Evolutionary conservation across 1,140 invertebrate species (phyloP).

Genomic region (Aphis gossypii): DNA sequence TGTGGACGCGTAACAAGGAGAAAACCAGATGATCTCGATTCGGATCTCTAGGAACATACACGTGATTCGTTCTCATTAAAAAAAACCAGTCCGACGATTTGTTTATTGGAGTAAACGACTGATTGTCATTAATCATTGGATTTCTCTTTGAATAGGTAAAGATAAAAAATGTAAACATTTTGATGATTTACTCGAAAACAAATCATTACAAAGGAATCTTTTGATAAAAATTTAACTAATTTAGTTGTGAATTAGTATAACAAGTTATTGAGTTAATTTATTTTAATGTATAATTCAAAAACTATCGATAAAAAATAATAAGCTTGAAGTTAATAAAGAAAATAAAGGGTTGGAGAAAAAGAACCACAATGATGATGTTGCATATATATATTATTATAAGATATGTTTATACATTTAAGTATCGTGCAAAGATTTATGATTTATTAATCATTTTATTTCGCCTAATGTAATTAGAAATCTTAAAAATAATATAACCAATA

Average conservation of each 20-base stretch:
- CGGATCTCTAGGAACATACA: background rate
- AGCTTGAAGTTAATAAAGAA: background rate
- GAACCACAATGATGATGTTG: background rate
- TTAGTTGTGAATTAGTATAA: constrained; percentile 19
- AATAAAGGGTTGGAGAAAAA: background rate
- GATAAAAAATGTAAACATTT: background rate
- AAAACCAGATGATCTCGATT: constrained; percentile 50
- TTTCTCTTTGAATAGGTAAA: constrained; percentile 44
- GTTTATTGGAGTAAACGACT: constrained; percentile 41
- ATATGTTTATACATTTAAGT: background rate
- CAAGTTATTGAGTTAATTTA: background rate
- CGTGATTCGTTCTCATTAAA: constrained; percentile 47
- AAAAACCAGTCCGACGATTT: constrained; percentile 47
- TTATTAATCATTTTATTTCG: too few relatives aligned
- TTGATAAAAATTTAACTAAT: background rate
- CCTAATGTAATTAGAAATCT: rapidly evolving
- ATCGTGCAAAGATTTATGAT: background rate
- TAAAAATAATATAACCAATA: too few relatives aligned
- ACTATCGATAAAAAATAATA: background rate
- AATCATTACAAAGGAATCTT: background rate
- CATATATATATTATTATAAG: background rate
- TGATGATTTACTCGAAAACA: background rate
- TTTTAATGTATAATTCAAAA: background rate
- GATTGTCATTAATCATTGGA: constrained; percentile 26
- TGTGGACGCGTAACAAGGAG: constrained; percentile 12